Evolutionary conservation across 2,888 invertebrate genomes (phyloP).

Genomic region (Seira musarum): DNA sequence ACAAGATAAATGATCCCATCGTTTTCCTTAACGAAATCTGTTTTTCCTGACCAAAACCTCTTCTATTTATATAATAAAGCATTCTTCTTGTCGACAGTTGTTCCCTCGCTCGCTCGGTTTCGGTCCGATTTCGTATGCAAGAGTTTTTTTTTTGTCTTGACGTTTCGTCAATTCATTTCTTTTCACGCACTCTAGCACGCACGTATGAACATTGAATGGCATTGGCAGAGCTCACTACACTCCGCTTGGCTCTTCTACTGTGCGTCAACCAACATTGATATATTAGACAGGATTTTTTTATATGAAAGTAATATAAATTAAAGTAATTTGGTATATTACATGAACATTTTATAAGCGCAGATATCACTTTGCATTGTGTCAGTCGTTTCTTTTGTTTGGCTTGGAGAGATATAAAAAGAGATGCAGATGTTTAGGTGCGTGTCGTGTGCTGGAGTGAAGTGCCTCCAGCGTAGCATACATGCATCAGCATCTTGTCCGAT

Average conservation of each 20-base stretch:
- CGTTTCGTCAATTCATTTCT: constrained; percentile 1
- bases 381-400: no score
- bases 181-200: constrained; percentile 1
- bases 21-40: not conserved
- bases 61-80: not conserved
- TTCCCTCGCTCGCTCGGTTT: not conserved
- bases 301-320: constrained; percentile 5
- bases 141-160: no score
- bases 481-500: constrained; percentile 6
- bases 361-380: constrained; percentile 4
- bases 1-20: constrained; percentile 12
- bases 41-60: not conserved
- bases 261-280: not conserved
- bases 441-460: constrained; percentile 40
- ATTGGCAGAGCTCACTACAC: no score
- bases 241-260: no score
- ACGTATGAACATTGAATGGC: not conserved
- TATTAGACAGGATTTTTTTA: constrained; percentile 1
- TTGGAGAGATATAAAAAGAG: not conserved
- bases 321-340: constrained; percentile 11
- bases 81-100: constrained; percentile 7
- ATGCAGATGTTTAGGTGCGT: constrained; percentile 27
- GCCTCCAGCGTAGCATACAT: constrained; percentile 32
- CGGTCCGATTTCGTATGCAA: no score
- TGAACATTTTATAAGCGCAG: not conserved